Base-by-base conservation (phyloP, 2,888 invertebrate genomes). In the Troides helena region DNA sequence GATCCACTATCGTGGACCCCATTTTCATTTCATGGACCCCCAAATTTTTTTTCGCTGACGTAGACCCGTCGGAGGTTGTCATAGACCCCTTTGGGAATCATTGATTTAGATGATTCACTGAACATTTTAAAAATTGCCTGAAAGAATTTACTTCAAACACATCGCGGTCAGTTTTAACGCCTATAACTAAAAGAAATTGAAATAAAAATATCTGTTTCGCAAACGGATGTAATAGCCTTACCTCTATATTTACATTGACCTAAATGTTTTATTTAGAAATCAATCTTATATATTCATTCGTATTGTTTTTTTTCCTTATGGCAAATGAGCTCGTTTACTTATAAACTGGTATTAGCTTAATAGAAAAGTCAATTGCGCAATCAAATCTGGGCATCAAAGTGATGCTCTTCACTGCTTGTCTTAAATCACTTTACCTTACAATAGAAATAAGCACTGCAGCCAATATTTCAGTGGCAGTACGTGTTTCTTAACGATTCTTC, bases 51-150 rank as follows among this genome's bases (percentile, higher is more conserved):
- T 21, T 21, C 21, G 21, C 0, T 21, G 21, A 21, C 21, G 21
- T 21, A 21, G 21, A 21, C 21, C 21, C 21, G 1, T 21, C 1
- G 21, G 21, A 21, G 21, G 21, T 21, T 21, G 21, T 21, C 21
- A 21, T 21, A 21, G 21, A 21, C 21, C 21, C 21, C 21, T 0
- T 21, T 21, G 21, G 21, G 21, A 21, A 21, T 21, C 21, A 21
- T 21, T 1, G 21, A 21, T 21, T 21, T 21, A 56, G 30, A 56
- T 69, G 65, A 68, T 50, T 64, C 68, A 68, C 60, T 43, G 21
- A 60, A 39, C 64, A 60, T 59, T 21, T 50, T 39, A 46, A 60
- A 64, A 68, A 18, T 50, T 18, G 2, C 5, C 50, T 50, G 50
- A 17, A 14, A 0, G 18, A 50, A 50, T 17, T 50, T 17, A 50